Evolutionary conservation across 2,113 vertebrate genomes (phyloP), one percentile per base, ranked within the genome.

Genomic region (Artemisiospiza belli): DNA sequence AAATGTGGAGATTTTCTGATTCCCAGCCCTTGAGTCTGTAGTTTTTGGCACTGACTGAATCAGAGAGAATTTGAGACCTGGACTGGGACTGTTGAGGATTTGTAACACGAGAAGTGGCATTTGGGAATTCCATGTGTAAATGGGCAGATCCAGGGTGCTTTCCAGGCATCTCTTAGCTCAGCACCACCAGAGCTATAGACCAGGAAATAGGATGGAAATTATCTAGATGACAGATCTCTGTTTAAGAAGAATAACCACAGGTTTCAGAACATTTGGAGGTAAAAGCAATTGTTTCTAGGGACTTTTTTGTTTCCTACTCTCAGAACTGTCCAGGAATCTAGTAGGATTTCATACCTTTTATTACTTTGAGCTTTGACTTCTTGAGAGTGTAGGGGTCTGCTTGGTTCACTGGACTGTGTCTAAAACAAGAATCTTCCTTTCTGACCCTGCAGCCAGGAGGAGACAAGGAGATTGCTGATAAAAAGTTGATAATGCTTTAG

Each of bases 391-490:
- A 10, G 3, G 14, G 66, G 24, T 37, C 75, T 78, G 67, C 47
- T 63, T 83, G 63, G 39, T 77, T 87, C 73, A 62, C 63, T 77
- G 67, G 54, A 10, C 84, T 70, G 24, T 66, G 61, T 46, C 43
- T 94, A 22, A 73, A 94, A 24, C 46, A 69, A 31, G 13, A 59
- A 25, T 15, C 55, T 66, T 73, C 58, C 15, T 68, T 47, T 72
- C 58, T 94, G 81, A 33, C n/a, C 54, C 62, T 92, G 59, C 37
- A 83, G 84, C 18, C 84, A 62, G 72, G 81, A 86, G 73, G 63
- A 86, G 83, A 83, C 69, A 79, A 69, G 67, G 81, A 92, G 54
- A 69, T 73, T 87, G 72, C 67, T 91, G 90, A 80, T 92, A 91
- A 95, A 73, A 83, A 69, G 43, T 69, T 87, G 75, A 83, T 83